These are phyloP conservation scores for Athalia rosae DNA, from an alignment of 2,888 invertebrate species.

Conservation along the genomic window DNA sequence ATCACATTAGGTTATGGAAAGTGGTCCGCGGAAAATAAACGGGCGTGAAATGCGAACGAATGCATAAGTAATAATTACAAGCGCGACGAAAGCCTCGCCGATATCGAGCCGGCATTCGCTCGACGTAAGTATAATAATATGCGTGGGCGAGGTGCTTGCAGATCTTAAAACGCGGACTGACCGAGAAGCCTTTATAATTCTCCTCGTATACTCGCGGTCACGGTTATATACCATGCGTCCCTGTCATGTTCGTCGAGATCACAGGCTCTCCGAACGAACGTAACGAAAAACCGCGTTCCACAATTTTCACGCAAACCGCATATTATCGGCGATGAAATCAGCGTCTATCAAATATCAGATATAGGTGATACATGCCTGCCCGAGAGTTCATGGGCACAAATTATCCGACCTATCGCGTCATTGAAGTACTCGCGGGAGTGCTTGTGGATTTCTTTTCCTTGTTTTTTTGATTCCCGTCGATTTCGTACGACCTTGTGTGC, in stretches of 20 bases:
- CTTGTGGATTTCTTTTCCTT: too few relatives aligned
- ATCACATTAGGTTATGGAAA: constrained; percentile 46
- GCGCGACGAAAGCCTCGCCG: constrained; percentile 17
- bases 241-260: neutral
- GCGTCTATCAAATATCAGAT: too few relatives aligned
- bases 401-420: too few relatives aligned
- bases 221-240: constrained; percentile 10
- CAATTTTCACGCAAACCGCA: too few relatives aligned
- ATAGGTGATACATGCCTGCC: too few relatives aligned
- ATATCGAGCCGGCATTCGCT: neutral
- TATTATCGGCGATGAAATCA: too few relatives aligned
- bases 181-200: constrained; percentile 7
- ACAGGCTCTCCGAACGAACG: neutral
- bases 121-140: neutral
- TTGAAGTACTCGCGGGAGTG: too few relatives aligned
- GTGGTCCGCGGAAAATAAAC: constrained; percentile 52
- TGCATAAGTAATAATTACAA: constrained; percentile 57
- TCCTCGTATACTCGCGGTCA: neutral
- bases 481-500: too few relatives aligned
- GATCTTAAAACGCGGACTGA: constrained; percentile 6
- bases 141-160: constrained; percentile 9
- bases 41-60: constrained; percentile 59
- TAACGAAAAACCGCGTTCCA: neutral
- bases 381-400: too few relatives aligned
- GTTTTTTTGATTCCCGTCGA: too few relatives aligned